phyloP scores from a whole-genome alignment of 2,797 vertebrate genomes.

The Amazona finschi region DNA sequence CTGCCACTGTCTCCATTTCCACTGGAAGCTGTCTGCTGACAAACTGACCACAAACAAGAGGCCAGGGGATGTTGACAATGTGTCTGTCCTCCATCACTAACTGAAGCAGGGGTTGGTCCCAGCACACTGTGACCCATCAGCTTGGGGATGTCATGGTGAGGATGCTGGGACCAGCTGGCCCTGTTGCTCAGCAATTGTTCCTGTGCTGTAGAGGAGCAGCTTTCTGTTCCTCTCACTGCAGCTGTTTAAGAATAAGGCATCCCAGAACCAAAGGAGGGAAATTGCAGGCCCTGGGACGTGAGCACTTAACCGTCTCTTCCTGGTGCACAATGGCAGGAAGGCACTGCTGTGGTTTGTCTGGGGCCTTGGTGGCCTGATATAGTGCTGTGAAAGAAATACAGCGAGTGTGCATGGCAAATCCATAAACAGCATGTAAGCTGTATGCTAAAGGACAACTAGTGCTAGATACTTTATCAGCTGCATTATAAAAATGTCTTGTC shows the following conservation, averaged over 20 bases:
- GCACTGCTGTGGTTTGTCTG: constrained; percentile 77
- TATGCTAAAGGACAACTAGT: not conserved
- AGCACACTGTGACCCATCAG: not conserved
- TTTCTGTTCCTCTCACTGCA: constrained; percentile 42
- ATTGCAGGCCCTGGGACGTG: constrained; percentile 51
- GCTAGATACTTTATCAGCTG: not conserved
- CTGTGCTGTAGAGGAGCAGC: not conserved
- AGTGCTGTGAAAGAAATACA: constrained; percentile 44
- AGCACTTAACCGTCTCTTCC: constrained; percentile 78
- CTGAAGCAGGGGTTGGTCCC: not conserved
- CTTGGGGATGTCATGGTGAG: fast-evolving
- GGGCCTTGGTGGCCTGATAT: constrained; percentile 68
- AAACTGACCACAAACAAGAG: not conserved
- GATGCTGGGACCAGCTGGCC: not conserved
- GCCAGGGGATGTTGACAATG: fast-evolving
- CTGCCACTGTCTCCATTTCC: not conserved
- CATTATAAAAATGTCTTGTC: fast-evolving
- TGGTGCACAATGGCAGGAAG: constrained; percentile 88
- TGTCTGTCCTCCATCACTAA: not conserved
- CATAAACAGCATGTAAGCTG: not conserved
- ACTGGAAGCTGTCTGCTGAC: not conserved
- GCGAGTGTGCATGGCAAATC: not conserved
- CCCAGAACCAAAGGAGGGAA: constrained; percentile 49
- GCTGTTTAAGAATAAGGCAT: constrained; percentile 53
- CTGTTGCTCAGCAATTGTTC: fast-evolving